These are phyloP conservation scores for Melanargia galathea DNA, from an alignment of 2,888 invertebrate genomes.

Conservation along the genomic window DNA sequence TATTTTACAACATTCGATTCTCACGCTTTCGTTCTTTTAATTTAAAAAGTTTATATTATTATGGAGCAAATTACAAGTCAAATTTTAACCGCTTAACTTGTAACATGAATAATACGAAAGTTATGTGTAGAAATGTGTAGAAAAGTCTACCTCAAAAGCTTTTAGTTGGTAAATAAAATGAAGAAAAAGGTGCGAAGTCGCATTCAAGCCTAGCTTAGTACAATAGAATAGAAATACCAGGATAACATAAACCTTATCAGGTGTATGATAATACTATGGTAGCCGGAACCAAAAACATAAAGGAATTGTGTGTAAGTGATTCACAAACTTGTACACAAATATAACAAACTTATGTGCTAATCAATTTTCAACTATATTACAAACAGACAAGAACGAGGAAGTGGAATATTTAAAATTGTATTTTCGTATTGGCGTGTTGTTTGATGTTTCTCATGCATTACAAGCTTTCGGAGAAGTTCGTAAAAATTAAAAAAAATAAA, in stretches of 20 bases:
- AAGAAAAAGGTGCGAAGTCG: neutral
- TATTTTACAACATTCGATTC: conserved; percentile 24
- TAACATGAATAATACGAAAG: no score
- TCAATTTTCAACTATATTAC: conserved; percentile 36
- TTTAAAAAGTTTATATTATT: neutral
- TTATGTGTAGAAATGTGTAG: no score
- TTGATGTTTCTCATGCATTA: conserved; percentile 53
- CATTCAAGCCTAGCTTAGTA: neutral
- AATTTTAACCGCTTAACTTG: no score
- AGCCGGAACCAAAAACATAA: conserved; percentile 48
- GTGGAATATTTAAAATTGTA: conserved; percentile 22
- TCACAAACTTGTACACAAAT: conserved; percentile 42
- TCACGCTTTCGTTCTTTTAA: conserved; percentile 34
- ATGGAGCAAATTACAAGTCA: conserved; percentile 4
- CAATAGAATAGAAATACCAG: conserved; percentile 29
- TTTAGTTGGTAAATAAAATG: no score
- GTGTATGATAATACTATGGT: conserved; percentile 31
- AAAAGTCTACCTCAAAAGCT: no score
- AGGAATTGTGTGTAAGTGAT: conserved; percentile 48
- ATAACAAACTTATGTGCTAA: conserved; percentile 1
- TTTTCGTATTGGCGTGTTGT: conserved; percentile 34
- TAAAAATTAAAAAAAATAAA: conserved; percentile 40
- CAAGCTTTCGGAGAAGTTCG: conserved; percentile 46
- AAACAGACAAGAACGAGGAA: conserved; percentile 23
- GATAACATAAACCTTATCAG: conserved; percentile 31